phyloP scores from a whole-genome alignment of 2,113 vertebrate genomes.

The Upupa epops region DNA sequence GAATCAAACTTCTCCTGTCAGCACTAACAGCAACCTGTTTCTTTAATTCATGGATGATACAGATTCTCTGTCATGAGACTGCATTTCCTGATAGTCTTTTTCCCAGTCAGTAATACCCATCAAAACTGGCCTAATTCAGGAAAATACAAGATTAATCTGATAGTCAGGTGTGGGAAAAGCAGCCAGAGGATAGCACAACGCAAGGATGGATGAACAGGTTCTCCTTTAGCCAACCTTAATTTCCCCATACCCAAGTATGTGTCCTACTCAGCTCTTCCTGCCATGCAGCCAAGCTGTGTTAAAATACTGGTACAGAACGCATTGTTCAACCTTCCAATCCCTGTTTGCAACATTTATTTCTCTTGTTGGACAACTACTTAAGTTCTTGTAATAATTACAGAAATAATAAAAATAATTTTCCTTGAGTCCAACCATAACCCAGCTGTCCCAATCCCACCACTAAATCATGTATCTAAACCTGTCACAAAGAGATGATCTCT shows the following conservation, averaged over 20 bases:
- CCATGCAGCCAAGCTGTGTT: not conserved
- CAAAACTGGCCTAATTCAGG: not conserved
- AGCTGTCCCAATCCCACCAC: no score
- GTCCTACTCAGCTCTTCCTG: not conserved
- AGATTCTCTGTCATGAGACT: not conserved
- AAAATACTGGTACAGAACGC: not conserved
- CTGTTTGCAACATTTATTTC: not conserved
- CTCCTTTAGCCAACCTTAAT: not conserved
- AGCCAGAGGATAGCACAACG: rapidly evolving
- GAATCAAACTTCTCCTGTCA: not conserved
- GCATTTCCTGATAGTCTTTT: not conserved
- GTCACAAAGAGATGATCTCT: not conserved
- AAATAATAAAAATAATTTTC: no score
- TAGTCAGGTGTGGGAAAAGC: rapidly evolving
- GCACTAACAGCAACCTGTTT: not conserved
- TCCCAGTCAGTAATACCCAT: not conserved
- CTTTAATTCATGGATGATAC: not conserved
- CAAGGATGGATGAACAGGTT: not conserved
- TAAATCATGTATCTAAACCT: no score
- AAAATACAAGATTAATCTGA: not conserved
- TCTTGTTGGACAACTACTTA: no score
- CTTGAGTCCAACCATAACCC: no score
- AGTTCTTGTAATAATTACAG: no score
- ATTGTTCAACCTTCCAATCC: not conserved
- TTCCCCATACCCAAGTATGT: rapidly evolving